These are phyloP conservation scores for Halichondria panicea DNA, from an alignment of 37 sponge, comb jelly and placozoan genomes.

Conservation along the genomic window DNA sequence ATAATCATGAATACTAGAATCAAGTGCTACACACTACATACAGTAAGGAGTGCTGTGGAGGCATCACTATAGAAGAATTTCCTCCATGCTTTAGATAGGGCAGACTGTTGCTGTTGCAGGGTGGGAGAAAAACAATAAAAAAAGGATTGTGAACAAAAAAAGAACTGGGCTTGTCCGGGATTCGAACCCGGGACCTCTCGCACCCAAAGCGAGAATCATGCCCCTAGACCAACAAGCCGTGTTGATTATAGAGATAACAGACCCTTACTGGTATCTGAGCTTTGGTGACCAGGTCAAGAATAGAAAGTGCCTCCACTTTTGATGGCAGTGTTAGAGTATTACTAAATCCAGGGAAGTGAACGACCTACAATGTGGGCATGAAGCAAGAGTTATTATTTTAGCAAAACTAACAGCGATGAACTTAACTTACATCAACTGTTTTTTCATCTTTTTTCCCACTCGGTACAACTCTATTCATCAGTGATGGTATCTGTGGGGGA, in stretches of 20 bases:
- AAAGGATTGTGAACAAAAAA: conserved; percentile 61
- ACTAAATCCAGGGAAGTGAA: conserved; percentile 22
- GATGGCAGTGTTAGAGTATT: conserved; percentile 41
- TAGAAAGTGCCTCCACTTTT: conserved; percentile 45
- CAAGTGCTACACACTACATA: not conserved
- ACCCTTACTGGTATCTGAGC: no score
- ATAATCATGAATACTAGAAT: not conserved
- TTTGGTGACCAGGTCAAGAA: conserved; percentile 63
- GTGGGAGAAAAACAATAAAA: not conserved
- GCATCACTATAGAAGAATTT: conserved; percentile 59
- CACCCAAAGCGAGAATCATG: conserved; percentile 92
- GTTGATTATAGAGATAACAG: not conserved
- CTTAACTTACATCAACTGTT: not conserved
- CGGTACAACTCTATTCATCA: no score
- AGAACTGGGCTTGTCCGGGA: conserved; percentile 85
- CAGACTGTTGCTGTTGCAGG: conserved; percentile 9
- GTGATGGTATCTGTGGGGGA: no score
- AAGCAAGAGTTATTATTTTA: no score
- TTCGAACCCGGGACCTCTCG: conserved; percentile 93
- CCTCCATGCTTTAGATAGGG: conserved; percentile 51
- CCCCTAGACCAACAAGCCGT: conserved; percentile 90
- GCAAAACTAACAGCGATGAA: no score
- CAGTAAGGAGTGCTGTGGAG: conserved; percentile 53
- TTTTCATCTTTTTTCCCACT: not conserved
- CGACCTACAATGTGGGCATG: no score